phyloP scores from a whole-genome alignment of 1,140 invertebrate species.

The Belonocnema kinseyi region DNA sequence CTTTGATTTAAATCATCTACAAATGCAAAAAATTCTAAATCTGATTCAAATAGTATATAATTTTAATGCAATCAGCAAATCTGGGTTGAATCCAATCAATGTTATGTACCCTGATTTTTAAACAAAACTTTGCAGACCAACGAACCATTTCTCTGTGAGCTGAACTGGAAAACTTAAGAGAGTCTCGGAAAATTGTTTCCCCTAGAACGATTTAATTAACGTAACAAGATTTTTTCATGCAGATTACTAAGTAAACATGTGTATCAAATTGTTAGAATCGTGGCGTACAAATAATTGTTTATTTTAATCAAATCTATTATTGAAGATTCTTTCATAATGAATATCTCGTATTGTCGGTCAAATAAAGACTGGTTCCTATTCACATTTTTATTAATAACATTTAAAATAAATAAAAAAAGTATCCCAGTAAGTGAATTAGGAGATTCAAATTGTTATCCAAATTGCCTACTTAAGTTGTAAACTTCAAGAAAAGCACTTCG shows the following conservation, averaged over 20 bases:
- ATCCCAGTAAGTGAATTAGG: neutral
- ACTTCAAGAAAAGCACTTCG: neutral
- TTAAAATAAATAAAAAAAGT: conserved; percentile 8
- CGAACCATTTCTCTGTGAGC: too few relatives aligned
- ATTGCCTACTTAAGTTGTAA: neutral
- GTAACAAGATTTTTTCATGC: conserved; percentile 4
- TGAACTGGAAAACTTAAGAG: neutral
- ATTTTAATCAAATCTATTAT: too few relatives aligned
- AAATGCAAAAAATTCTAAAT: neutral
- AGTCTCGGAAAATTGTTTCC: neutral
- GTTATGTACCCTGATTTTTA: neutral
- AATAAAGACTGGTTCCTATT: neutral
- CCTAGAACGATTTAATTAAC: neutral
- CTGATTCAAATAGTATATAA: neutral
- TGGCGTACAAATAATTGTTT: too few relatives aligned
- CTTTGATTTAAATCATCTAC: neutral
- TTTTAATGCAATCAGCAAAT: conserved; percentile 11
- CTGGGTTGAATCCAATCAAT: neutral
- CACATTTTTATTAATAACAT: neutral
- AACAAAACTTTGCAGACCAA: too few relatives aligned
- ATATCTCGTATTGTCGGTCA: neutral
- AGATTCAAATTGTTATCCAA: neutral
- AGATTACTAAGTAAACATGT: neutral
- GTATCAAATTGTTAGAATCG: too few relatives aligned
- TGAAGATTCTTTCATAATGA: neutral